Percentiles rank a stretch among this genome's conserved stretches.
Evolutionary conservation across 2,797 vertebrate genomes (phyloP).

Genomic region (Amblyraja radiata): DNA sequence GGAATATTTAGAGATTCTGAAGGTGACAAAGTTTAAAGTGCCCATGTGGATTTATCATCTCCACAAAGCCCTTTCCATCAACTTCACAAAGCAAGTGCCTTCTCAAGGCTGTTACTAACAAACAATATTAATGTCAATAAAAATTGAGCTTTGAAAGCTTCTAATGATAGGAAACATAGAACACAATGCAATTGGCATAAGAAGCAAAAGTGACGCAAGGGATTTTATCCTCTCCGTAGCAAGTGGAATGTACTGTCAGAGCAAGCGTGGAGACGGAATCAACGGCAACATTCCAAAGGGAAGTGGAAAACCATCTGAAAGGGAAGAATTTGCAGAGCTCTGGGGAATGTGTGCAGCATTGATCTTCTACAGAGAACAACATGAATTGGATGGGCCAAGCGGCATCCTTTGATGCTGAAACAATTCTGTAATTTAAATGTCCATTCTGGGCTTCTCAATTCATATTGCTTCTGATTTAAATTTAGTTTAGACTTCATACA

Average conservation of each 20-base stretch:
- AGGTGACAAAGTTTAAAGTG: constrained; percentile 25
- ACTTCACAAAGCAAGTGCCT: background rate
- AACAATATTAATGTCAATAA: background rate
- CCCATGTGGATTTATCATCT: constrained; percentile 8
- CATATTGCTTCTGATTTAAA: background rate
- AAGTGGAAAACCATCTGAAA: no score
- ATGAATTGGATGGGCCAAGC: no score
- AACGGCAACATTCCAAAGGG: no score
- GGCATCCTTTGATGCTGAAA: no score
- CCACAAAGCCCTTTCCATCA: background rate
- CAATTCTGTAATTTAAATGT: background rate
- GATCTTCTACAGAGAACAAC: no score
- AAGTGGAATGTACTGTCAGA: no score
- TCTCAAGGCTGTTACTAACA: background rate
- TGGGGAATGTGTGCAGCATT: no score
- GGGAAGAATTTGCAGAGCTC: no score
- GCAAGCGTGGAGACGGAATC: no score
- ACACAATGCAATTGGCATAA: no score
- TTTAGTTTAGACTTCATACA: background rate
- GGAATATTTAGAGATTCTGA: constrained; percentile 28
- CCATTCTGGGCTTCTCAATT: background rate
- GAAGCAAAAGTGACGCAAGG: no score
- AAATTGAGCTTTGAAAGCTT: background rate
- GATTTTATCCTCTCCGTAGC: no score
- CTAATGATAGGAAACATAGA: background rate